Evolutionary conservation across 1,140 invertebrate species (phyloP).

Genomic region (Copidosoma floridanum): DNA sequence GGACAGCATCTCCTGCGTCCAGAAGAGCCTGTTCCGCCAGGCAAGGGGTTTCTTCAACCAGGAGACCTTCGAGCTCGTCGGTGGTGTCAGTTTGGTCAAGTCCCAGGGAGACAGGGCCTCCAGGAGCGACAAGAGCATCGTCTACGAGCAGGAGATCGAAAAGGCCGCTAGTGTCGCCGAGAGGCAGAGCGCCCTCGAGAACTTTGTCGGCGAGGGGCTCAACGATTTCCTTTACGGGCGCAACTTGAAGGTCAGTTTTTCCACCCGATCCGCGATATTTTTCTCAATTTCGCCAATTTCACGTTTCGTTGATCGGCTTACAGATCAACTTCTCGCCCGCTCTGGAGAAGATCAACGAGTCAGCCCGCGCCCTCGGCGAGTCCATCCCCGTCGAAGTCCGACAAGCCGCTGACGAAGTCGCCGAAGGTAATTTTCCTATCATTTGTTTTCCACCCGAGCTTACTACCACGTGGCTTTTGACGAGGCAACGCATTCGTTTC

Average conservation of each 20-base stretch:
- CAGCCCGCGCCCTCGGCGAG: constrained; percentile 57
- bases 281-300: too few relatives aligned
- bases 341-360: constrained; percentile 53
- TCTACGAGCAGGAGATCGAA: constrained; percentile 55
- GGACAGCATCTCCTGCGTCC: constrained; percentile 68
- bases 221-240: constrained; percentile 62
- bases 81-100: constrained; percentile 61
- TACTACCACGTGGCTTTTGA: too few relatives aligned
- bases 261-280: background rate
- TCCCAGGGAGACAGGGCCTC: constrained; percentile 46
- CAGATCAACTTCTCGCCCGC: constrained; percentile 57
- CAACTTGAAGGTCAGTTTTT: constrained; percentile 50
- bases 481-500: too few relatives aligned
- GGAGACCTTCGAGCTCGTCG: constrained; percentile 60
- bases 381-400: constrained; percentile 55
- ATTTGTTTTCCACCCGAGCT: too few relatives aligned
- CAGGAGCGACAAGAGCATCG: constrained; percentile 50
- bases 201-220: constrained; percentile 59
- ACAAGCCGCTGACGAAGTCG: constrained; percentile 58
- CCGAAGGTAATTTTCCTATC: constrained; percentile 59
- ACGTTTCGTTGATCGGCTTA: background rate
- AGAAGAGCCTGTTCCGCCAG: constrained; percentile 61
- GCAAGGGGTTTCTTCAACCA: constrained; percentile 64
- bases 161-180: constrained; percentile 55
- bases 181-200: constrained; percentile 62